Evolutionary conservation across 1,140 invertebrate species (phyloP), one percentile per base, ranked within the genome.

Genomic region (Drosophila paulistorum): DNA sequence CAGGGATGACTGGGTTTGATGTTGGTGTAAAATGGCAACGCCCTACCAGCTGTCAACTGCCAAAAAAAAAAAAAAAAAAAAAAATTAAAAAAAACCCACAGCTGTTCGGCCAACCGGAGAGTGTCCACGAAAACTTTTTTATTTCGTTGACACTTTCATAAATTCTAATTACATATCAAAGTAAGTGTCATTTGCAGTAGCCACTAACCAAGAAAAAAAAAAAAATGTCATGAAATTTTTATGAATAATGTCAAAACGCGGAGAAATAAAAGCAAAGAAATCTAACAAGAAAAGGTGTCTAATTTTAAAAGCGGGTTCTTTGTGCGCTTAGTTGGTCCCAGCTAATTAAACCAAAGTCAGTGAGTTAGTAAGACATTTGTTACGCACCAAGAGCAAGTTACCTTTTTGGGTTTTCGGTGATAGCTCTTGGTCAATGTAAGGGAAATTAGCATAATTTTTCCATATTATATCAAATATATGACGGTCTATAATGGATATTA

Each of bases 121-220:
- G 63, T 65, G 65, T 67, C 65, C 54, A 68, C 20, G 33, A 68
- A 75, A 79, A 77, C 48, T 57, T 81, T 73, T 69, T 80, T 14
- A 54, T 67, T 75, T 69, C 54, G 74, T 69, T 63, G 74, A 77
- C 74, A 84, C 81, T 78, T 81, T 68, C 75, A 87, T 86, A 87
- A 86, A 83, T 86, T 87, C 76, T 86, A 87, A 86, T 83, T 86
- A 89, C 59, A 87, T 74, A 65, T 74, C 67, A 79, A 68, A 79
- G 70, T 68, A 74, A 81, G 71, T 83, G 83, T 79, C 72, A 83
- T 66, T 57, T 68, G 45, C 68, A 79, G 80, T 14, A 14, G 45
- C 20, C 14, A 51, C 30, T 42, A 30, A 30, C 9, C 30, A 0
- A 30, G 6, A 30, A 30, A 30, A 30, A 30, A 30, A 6, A 11